Evolutionary conservation across 2,888 invertebrate genomes (phyloP).

Genomic region (Melinopterus prodromus): DNA sequence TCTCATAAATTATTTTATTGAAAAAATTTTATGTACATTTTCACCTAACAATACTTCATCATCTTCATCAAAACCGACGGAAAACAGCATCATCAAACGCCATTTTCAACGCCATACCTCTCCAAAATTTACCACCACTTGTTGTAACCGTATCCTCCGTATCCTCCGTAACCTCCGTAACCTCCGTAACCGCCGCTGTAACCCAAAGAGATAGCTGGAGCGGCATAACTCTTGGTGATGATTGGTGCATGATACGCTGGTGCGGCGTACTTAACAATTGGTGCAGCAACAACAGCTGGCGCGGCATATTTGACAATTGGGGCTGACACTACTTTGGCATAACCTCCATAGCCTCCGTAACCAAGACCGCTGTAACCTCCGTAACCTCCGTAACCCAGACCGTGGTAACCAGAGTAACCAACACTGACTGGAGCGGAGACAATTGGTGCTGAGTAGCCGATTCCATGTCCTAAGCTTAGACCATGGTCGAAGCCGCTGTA

Average conservation of each 20-base stretch:
- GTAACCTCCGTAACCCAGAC: conserved; percentile 22
- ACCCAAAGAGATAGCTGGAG: conserved; percentile 16
- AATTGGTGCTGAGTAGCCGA: conserved; percentile 26
- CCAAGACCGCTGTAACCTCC: conserved; percentile 18
- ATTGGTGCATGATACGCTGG: conserved; percentile 16
- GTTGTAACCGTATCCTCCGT: conserved; percentile 21
- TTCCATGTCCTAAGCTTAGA: conserved; percentile 27
- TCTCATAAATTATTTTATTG: neutral
- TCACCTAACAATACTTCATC: neutral
- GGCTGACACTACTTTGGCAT: conserved; percentile 14
- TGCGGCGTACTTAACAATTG: conserved; percentile 27
- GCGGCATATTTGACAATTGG: conserved; percentile 28
- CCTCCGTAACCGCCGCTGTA: conserved; percentile 5
- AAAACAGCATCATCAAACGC: neutral
- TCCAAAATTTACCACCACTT: conserved; percentile 20
- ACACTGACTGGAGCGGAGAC: conserved; percentile 30
- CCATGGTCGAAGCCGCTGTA: conserved; percentile 29
- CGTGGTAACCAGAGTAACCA: conserved; percentile 28
- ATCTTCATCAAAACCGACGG: neutral
- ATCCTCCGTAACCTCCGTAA: conserved; percentile 8
- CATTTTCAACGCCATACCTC: neutral
- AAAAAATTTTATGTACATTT: conserved; percentile 6
- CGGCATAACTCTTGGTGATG: neutral
- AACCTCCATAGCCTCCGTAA: conserved; percentile 14
- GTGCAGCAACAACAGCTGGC: conserved; percentile 21